Conservation (phyloP, 1,140 invertebrate species). For the Drosophila bifasciata region DNA sequence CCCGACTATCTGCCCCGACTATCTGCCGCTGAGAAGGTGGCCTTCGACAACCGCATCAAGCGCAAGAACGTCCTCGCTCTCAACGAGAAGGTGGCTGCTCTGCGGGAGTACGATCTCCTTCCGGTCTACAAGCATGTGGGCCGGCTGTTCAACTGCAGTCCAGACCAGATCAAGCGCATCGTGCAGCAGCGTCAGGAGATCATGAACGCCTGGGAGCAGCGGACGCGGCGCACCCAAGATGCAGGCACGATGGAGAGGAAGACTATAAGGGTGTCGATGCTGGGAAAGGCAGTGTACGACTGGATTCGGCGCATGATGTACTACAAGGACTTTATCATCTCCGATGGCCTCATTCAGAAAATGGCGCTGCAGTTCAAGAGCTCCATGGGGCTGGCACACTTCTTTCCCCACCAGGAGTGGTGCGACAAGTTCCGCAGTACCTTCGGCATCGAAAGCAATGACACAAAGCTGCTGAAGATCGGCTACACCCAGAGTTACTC, state of each 20-base stretch:
- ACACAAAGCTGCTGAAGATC: constrained; percentile 69
- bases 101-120: constrained; percentile 73
- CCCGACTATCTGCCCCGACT: constrained; percentile 38
- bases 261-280: constrained; percentile 72
- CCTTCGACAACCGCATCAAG: constrained; percentile 80
- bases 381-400: constrained; percentile 71
- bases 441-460: constrained; percentile 66
- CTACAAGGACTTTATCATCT: constrained; percentile 78
- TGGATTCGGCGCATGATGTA: constrained; percentile 83
- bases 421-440: constrained; percentile 76
- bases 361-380: constrained; percentile 81
- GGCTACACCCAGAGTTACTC: constrained; percentile 73
- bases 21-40: constrained; percentile 66
- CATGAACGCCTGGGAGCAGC: constrained; percentile 75
- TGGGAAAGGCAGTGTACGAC: constrained; percentile 77
- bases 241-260: constrained; percentile 73
- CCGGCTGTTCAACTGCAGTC: constrained; percentile 78
- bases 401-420: constrained; percentile 81
- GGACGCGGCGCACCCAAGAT: constrained; percentile 70
- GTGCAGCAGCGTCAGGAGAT: constrained; percentile 77
- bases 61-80: constrained; percentile 79
- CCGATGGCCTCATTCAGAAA: constrained; percentile 78
- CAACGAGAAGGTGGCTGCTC: constrained; percentile 77
- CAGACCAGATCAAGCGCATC: constrained; percentile 81
- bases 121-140: constrained; percentile 80